phyloP scores from a whole-genome alignment of 1,140 invertebrate genomes.

The Lithobius niger region DNA sequence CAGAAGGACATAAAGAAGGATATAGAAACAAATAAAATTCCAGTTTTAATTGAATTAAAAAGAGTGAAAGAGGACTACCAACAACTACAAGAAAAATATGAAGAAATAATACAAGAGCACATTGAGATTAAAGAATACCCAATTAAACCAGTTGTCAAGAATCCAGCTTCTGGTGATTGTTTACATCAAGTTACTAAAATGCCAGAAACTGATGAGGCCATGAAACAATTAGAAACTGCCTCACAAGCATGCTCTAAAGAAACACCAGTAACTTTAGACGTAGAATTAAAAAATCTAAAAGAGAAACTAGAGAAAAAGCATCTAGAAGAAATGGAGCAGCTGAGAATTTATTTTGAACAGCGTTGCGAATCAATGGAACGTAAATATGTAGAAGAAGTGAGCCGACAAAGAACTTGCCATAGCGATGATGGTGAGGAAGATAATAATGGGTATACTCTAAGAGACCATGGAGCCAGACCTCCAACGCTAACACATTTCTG shows the following conservation, averaged over 20 bases:
- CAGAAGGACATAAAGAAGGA: not conserved
- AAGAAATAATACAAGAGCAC: slow-evolving; percentile 1
- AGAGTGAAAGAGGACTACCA: slow-evolving; percentile 5
- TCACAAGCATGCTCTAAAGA: too few relatives aligned
- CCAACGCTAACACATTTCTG: slow-evolving; percentile 7
- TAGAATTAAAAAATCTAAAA: not conserved
- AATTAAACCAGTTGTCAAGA: too few relatives aligned
- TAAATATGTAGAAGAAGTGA: slow-evolving; percentile 1
- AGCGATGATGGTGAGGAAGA: not conserved
- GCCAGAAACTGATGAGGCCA: too few relatives aligned
- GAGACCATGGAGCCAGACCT: not conserved
- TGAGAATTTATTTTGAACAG: slow-evolving; percentile 1
- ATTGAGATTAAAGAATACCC: not conserved
- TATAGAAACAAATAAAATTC: not conserved
- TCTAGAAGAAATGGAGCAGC: slow-evolving; percentile 7
- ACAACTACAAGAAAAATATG: slow-evolving; percentile 3
- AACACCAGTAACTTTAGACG: not conserved
- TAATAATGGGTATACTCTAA: not conserved
- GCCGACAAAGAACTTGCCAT: not conserved
- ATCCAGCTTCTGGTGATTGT: too few relatives aligned
- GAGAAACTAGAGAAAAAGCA: slow-evolving; percentile 4
- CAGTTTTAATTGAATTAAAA: not conserved
- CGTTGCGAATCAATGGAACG: not conserved
- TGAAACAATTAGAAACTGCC: too few relatives aligned
- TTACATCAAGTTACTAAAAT: too few relatives aligned